Evolutionary conservation across 2,888 invertebrate genomes (phyloP), one percentile per base, ranked within the genome.

Genomic region (Agrotis exclamationis): DNA sequence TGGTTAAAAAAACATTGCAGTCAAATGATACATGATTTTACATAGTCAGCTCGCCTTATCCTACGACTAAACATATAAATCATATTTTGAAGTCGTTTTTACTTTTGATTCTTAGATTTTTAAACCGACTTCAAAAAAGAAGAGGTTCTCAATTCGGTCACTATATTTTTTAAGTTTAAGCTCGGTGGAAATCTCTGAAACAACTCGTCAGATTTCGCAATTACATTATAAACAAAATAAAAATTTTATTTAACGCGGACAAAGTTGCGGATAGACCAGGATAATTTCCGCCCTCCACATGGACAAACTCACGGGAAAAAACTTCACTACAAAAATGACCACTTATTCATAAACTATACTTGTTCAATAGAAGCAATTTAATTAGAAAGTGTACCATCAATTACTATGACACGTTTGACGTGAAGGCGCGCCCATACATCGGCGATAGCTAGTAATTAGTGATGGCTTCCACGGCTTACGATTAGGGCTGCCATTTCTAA

Each of bases 341-440:
- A 59, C 56, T 56, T 64, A 70, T 51, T 63, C 39, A 67, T 69
- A 70, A 79, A 74, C 83, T 50, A 74, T 71, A 77, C 80, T 70
- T 53, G 63, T 81, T 78, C 72, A 72, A 79, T 84, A 80, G 70
- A 84, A 85, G 88, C 91, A 91, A 91, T 93, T 93, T 93, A 91
- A 93, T 94, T 93, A 94, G 86, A 85, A 86, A 85, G 80, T 88
- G 88, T 88, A 77, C 86, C 89, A 93, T 95, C 94, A 93, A 95
- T 95, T 95, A 94, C 92, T 93, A 79, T 79, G 77, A 92, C 90
- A 84, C 80, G 88, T 93, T 93, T 93, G 94, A 93, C 91, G 87
- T 69, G 80, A 76, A 87, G 95, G 94, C 84, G 94, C 89, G 86
- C 77, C 79, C 65, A 78, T 72, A 83, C 83, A 83, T 85, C 79